These are phyloP conservation scores for Mareca penelope DNA, from an alignment of 2,797 vertebrate species.

Conservation along the genomic window DNA sequence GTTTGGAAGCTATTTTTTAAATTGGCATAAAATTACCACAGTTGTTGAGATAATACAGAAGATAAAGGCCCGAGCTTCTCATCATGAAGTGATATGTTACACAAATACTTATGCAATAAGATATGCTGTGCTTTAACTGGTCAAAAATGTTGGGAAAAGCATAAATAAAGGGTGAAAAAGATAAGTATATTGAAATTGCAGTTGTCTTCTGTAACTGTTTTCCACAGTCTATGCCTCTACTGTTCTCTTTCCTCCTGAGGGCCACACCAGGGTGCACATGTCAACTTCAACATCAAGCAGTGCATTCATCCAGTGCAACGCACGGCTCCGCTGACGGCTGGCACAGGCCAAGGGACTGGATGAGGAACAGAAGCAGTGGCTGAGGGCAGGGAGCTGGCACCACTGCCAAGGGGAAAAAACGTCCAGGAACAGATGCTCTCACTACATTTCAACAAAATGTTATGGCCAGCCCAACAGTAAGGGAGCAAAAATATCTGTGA, in stretches of 20 bases:
- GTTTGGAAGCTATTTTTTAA: neutral
- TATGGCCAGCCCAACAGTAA: neutral
- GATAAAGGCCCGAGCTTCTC: neutral
- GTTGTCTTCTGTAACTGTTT: neutral
- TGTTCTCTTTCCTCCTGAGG: neutral
- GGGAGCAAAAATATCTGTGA: neutral
- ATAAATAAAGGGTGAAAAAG: neutral
- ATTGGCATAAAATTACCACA: neutral
- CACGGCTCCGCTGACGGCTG: rapidly evolving
- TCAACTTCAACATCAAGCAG: neutral
- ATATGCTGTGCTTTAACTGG: neutral
- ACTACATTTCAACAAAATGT: neutral
- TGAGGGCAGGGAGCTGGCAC: neutral
- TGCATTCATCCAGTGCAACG: neutral
- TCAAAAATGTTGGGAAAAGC: neutral
- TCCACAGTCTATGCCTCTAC: neutral
- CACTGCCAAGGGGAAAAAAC: neutral
- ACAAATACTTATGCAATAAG: neutral
- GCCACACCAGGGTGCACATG: neutral
- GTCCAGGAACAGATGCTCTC: neutral
- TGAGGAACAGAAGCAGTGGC: neutral
- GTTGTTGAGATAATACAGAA: neutral
- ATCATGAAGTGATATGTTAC: neutral
- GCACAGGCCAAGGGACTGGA: neutral
- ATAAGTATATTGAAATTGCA: neutral